phyloP scores from a whole-genome alignment of 2,888 invertebrate genomes.

The Liopterus haemorrhoidalis region DNA sequence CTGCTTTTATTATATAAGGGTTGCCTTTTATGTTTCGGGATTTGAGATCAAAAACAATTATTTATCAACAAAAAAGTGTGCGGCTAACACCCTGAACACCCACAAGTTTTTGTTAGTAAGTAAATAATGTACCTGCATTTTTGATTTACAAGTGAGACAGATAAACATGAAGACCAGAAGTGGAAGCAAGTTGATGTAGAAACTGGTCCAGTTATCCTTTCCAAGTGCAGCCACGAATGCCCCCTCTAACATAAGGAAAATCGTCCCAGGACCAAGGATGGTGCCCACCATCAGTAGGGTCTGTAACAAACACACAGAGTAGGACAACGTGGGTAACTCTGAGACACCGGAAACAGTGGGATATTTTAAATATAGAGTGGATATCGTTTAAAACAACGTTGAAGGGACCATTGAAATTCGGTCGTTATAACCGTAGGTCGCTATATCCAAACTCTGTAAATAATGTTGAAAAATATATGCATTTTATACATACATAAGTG shows the following conservation, averaged over 20 bases:
- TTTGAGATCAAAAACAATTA: too few species aligned
- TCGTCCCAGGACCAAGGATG: constrained; percentile 74
- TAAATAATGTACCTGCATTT: constrained; percentile 73
- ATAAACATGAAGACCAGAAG: constrained; percentile 59
- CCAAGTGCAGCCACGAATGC: constrained; percentile 74
- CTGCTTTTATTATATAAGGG: too few species aligned
- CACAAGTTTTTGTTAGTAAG: too few species aligned
- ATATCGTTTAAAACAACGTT: too few species aligned
- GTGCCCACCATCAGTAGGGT: constrained; percentile 67
- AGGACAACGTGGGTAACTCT: constrained; percentile 30
- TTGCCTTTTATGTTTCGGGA: too few species aligned
- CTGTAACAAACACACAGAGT: constrained; percentile 71
- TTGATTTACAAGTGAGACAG: constrained; percentile 62
- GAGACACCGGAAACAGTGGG: too few species aligned
- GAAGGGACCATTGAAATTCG: too few species aligned
- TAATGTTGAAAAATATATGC: too few species aligned
- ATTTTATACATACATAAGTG: too few species aligned
- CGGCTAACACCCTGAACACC: background rate
- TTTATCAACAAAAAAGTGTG: background rate
- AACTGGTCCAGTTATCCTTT: constrained; percentile 61
- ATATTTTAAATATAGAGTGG: too few species aligned
- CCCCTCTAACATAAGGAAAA: constrained; percentile 77
- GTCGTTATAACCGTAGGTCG: too few species aligned
- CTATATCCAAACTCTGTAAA: too few species aligned
- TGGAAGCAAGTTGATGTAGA: constrained; percentile 63